Conservation (phyloP, 2,113 vertebrate genomes). For the Thamnaconus septentrionalis region DNA sequence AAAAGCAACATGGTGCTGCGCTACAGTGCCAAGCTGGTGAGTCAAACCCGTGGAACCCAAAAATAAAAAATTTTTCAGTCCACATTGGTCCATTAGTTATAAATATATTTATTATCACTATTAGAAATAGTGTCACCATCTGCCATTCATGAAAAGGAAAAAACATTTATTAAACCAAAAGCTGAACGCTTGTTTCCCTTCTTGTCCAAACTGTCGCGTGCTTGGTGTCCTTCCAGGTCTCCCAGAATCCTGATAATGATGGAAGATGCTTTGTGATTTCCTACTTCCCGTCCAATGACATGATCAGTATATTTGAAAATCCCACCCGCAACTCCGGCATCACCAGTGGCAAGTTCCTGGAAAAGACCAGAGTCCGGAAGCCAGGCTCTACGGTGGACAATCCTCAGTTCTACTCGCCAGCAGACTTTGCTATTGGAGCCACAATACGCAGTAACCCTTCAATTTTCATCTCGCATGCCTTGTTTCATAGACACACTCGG, state of each 20-base stretch:
- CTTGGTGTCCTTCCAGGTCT: slow-evolving; percentile 75
- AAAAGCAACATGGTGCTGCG: slow-evolving; percentile 84
- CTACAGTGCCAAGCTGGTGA: slow-evolving; percentile 84
- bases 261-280: slow-evolving; percentile 84
- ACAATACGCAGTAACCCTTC: slow-evolving; percentile 81
- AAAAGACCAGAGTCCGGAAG: slow-evolving; percentile 81
- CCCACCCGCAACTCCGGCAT: slow-evolving; percentile 84
- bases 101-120: too few species aligned
- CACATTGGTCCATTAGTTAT: too few species aligned
- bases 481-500: too few species aligned
- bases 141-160: too few species aligned
- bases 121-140: too few species aligned
- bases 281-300: slow-evolving; percentile 85
- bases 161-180: too few species aligned
- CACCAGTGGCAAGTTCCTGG: slow-evolving; percentile 84
- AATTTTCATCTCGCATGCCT: too few species aligned
- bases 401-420: slow-evolving; percentile 82
- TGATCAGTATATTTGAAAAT: slow-evolving; percentile 88
- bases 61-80: too few species aligned
- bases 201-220: too few species aligned
- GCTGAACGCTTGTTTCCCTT: too few species aligned
- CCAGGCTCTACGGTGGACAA: slow-evolving; percentile 77
- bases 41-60: slow-evolving; percentile 18
- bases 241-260: slow-evolving; percentile 79
- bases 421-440: slow-evolving; percentile 86